A percentile compares a stretch with the other conserved stretches of the same genome.
Conservation (phyloP, 2,797 vertebrate genomes). For the Rhincodon typus region DNA sequence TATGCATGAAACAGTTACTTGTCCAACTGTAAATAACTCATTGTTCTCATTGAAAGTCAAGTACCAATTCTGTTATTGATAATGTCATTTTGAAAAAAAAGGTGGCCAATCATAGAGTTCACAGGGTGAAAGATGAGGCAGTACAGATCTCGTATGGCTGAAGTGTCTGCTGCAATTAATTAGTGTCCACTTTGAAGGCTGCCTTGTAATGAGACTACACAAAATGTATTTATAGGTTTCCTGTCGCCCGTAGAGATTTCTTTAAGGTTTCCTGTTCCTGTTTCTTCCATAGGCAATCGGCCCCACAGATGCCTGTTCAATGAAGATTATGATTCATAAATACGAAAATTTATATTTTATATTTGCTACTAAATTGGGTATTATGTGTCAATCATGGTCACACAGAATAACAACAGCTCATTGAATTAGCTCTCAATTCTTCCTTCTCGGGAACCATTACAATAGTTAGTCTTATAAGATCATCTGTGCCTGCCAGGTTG, state of each 20-base stretch:
- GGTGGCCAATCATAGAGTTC: not conserved
- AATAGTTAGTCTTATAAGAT: not conserved
- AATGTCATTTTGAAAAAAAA: not conserved
- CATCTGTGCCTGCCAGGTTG: not conserved
- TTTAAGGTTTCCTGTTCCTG: not conserved
- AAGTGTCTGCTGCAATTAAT: not conserved
- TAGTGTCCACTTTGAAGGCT: not conserved
- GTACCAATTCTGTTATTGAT: not conserved
- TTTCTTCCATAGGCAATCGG: not conserved
- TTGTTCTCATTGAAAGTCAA: not conserved
- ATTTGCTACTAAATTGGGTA: not conserved
- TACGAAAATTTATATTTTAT: not conserved
- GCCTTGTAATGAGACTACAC: not conserved
- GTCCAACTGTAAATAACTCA: not conserved
- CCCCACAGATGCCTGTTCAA: not conserved
- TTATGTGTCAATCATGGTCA: not conserved
- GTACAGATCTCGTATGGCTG: not conserved
- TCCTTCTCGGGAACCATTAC: not conserved
- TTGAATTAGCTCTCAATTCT: not conserved
- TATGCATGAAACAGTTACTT: not conserved
- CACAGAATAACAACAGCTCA: not conserved
- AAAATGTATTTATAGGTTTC: not conserved
- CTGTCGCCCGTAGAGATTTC: not conserved
- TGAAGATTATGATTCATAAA: not conserved
- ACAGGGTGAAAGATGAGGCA: not conserved